A percentile compares a stretch with the other conserved stretches of the same genome.
phyloP scores from a whole-genome alignment of 2,888 invertebrate species.

The Drosophila melanosoma region DNA sequence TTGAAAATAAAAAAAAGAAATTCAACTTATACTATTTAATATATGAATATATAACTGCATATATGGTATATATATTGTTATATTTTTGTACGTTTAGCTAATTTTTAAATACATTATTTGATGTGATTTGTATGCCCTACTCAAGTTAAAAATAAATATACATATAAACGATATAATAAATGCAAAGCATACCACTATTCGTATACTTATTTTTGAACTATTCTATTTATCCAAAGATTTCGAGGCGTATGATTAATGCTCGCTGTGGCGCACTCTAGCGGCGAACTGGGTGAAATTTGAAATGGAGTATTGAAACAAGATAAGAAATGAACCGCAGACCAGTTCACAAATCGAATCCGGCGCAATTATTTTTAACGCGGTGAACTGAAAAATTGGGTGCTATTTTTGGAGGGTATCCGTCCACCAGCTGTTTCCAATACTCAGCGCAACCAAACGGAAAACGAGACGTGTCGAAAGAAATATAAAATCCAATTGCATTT shows the following conservation, averaged over 20 bases:
- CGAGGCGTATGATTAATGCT: constrained; percentile 38
- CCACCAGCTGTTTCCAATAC: constrained; percentile 69
- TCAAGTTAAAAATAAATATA: constrained; percentile 66
- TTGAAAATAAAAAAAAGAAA: constrained; percentile 19
- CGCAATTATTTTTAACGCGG: constrained; percentile 66
- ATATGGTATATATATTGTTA: constrained; percentile 67
- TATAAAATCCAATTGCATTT: constrained; percentile 49
- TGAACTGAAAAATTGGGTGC: constrained; percentile 54
- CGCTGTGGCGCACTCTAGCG: constrained; percentile 36
- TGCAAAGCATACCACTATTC: constrained; percentile 50
- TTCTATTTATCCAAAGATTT: not conserved
- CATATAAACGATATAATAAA: constrained; percentile 58
- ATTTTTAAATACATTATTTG: constrained; percentile 78
- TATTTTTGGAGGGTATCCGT: constrained; percentile 69
- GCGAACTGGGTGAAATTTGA: constrained; percentile 10
- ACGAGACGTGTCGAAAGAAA: constrained; percentile 38
- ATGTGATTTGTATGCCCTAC: constrained; percentile 78
- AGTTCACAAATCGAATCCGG: constrained; percentile 34
- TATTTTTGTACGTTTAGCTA: constrained; percentile 81
- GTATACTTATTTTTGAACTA: not conserved
- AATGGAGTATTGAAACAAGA: constrained; percentile 17
- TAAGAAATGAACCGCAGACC: constrained; percentile 24
- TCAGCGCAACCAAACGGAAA: constrained; percentile 46
- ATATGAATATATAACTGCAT: constrained; percentile 35
- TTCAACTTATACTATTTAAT: constrained; percentile 43